Evolutionary conservation across 2,113 vertebrate species (phyloP), one percentile per base, ranked within the genome.

Genomic region (Penelope pileata): DNA sequence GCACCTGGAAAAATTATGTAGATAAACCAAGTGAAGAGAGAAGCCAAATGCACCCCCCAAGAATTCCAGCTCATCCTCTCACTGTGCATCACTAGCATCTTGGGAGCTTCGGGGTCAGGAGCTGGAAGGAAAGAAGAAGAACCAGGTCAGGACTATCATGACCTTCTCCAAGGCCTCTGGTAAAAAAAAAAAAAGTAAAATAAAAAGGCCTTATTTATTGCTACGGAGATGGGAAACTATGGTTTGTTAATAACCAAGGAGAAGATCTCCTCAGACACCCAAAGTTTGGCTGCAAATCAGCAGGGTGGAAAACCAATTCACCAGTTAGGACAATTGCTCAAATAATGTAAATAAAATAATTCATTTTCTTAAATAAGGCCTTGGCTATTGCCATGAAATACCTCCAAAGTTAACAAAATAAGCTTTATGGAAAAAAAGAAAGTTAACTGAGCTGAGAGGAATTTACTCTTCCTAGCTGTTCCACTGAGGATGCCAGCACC

Each of bases 401-500:
- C 14, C 34, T 67, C 10, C 15, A 50, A 58, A 74, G 15, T 9
- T 3, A 62, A 73, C 3, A 5, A 16, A 45, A 43, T 3, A 17
- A 9, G 7, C 8, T n/a, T 84, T 24, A 51, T 43, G 6, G 14
- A 3, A 8, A 32, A 21, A 7, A 32, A 45, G 27, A 26, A 29
- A 18, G 1, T 53, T 59, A 6, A 2, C 32, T 43, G 88, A 3
- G 10, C 76, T 50, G 86, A 27, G 34, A 38, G 16, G 10, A 62
- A 62, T 27, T 26, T 10, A 26, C 13, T 23, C 36, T 62, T 38
- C 24, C 7, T 27, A 62, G 27, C 7, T 32, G 34, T 24, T 36
- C n/a, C 3, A 2, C 8, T 32, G 48, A 73, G 29, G 10, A 16
- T 3, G 30, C 1, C 1, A 26, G 3, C 17, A 40, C 8, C 47